Evolutionary conservation across 2,113 vertebrate genomes (phyloP).

Genomic region (Oceanites oceanicus): DNA sequence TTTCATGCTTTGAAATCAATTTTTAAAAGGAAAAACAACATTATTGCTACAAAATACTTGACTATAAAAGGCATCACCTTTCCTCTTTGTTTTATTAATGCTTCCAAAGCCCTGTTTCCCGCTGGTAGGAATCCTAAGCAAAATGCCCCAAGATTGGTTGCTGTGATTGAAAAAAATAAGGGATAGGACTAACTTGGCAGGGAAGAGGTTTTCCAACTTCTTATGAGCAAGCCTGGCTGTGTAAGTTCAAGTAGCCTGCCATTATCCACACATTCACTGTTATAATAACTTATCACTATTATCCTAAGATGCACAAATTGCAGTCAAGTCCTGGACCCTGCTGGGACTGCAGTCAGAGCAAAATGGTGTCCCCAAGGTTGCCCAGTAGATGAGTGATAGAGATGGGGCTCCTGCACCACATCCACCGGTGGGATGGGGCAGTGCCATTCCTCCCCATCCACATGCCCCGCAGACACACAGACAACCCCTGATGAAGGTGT

Average conservation of each 20-base stretch:
- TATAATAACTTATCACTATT: neutral
- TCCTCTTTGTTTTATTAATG: neutral
- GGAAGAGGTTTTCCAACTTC: neutral
- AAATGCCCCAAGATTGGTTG: neutral
- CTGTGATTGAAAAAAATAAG: neutral
- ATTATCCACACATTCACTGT: neutral
- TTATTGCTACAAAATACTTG: neutral
- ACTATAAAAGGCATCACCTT: neutral
- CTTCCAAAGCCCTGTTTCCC: neutral
- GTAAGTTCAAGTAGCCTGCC: neutral
- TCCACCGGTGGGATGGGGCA: accelerated
- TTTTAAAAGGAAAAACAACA: neutral
- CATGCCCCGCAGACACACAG: neutral
- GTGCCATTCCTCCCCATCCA: neutral
- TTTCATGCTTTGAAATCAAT: neutral
- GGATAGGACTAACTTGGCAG: neutral
- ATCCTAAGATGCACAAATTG: neutral
- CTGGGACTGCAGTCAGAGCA: neutral
- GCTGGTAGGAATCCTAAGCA: neutral
- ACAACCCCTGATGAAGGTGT: neutral
- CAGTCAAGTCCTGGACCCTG: neutral
- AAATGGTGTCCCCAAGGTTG: neutral
- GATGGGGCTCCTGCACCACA: no score
- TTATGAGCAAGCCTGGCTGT: neutral
- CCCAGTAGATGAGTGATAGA: neutral